A percentile compares a stretch with the other conserved stretches of the same genome.
Conservation (phyloP, 1,140 invertebrate genomes). For the Eupristina koningsbergeri region DNA sequence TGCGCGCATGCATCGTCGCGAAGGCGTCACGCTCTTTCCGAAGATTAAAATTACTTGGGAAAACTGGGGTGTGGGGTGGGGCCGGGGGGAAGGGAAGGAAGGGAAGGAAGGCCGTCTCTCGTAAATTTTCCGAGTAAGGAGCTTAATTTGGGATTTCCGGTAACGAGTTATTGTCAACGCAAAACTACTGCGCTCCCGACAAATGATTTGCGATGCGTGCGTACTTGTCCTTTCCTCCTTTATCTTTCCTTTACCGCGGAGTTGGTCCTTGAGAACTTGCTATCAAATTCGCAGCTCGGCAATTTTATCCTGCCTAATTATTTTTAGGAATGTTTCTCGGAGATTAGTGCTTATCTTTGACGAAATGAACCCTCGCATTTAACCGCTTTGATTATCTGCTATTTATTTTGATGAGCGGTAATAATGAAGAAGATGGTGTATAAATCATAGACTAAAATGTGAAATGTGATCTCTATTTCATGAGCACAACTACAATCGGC, state of each 20-base stretch:
- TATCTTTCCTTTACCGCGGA: neutral
- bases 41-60: conserved; percentile 74
- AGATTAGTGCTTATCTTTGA: too few relatives aligned
- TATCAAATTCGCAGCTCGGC: too few relatives aligned
- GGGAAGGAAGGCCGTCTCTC: conserved; percentile 51
- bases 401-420: too few relatives aligned
- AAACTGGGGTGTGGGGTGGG: conserved; percentile 53
- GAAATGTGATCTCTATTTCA: too few relatives aligned
- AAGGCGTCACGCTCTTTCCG: conserved; percentile 45
- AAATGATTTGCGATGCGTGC: conserved; percentile 56
- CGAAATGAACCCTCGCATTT: too few relatives aligned
- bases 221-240: neutral
- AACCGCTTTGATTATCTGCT: too few relatives aligned
- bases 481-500: too few relatives aligned
- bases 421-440: too few relatives aligned
- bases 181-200: conserved; percentile 29
- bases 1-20: conserved; percentile 13
- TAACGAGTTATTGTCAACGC: conserved; percentile 71
- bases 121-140: conserved; percentile 73
- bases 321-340: too few relatives aligned
- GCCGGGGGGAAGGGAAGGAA: neutral
- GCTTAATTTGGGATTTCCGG: conserved; percentile 73
- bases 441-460: too few relatives aligned
- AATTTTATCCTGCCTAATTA: too few relatives aligned
- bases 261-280: neutral